These are phyloP conservation scores for Melopsittacus undulatus DNA, from an alignment of 2,797 vertebrate species.

Conservation along the genomic window DNA sequence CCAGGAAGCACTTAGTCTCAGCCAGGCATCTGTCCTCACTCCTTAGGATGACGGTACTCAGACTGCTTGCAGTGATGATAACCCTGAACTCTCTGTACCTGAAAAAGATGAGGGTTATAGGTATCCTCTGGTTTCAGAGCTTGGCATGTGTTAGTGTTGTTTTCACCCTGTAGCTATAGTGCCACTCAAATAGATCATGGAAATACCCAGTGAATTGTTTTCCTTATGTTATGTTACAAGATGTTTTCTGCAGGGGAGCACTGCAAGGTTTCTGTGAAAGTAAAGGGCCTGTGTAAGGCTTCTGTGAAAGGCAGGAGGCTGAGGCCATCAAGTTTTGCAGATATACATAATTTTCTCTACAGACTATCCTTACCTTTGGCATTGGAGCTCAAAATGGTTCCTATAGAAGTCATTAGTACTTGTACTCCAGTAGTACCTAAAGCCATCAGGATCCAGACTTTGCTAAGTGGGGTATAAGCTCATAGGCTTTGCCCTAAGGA, in stretches of 20 bases:
- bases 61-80: not conserved
- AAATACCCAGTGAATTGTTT: not conserved
- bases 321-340: not conserved
- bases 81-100: not conserved
- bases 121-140: not conserved
- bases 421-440: not conserved
- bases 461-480: not conserved
- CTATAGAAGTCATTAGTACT: not conserved
- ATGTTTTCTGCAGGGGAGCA: not conserved
- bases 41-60: not conserved
- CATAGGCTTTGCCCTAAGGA: not conserved
- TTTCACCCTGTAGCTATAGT: not conserved
- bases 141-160: not conserved
- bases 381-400: not conserved
- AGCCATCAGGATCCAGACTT: not conserved
- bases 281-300: not conserved
- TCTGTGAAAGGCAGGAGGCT: not conserved
- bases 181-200: not conserved
- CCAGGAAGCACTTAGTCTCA: not conserved
- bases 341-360: not conserved
- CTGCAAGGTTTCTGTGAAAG: not conserved
- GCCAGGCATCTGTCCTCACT: not conserved
- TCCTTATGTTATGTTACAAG: not conserved
- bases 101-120: not conserved
- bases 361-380: not conserved